Evolutionary conservation across 1,140 invertebrate species (phyloP), one percentile per base, ranked within the genome.

Genomic region (Pinna nobilis): DNA sequence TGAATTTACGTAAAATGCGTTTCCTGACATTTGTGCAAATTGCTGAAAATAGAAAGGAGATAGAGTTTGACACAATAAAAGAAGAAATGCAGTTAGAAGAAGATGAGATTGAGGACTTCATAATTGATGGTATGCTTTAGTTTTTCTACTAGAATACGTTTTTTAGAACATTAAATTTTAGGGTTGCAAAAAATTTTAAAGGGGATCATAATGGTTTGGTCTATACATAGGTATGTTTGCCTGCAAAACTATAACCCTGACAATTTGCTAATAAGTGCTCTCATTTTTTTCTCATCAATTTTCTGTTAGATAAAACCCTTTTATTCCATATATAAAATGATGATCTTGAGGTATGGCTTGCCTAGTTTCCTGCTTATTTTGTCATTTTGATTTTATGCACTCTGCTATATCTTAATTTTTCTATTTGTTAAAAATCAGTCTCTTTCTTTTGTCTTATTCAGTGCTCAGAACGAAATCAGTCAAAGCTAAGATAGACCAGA

Each of bases 1-100:
- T 97, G 83, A 98, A 98, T 84, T 92, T 98, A 90, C 95, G 96
- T 79, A 99, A 99, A 88, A 98, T 99, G 97, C 92, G 97, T 68
- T 90, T 98, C 76, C 86, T 99, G 20, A 97, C 97, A 2, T 98
- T 99, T 83, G 98, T 99, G 95, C 96, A 98, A 88, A 92, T 99
- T 87, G 97, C 96, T 13, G 97, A 99, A 88, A 94, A 92, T 53
- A 94, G 94, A 85, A 94, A 94, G 44, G 97, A 98, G 90, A 94
- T 99, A 90, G 91, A 93, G 28, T 99, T 97, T 90, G 93, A 95
- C 66, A 92, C 93, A 18, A 94, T 99, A 68, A 93, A 96, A 84
- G 91, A 93, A 49, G 97, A 99, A 89, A 89, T 99, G 30, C 94
- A 97, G 87, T 93, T 99, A 61, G 90, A 91, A 55, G 92, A 94